A percentile compares a stretch with the other conserved stretches of the same genome.
Conservation (phyloP, 1,140 invertebrate genomes). For the Scylla paramamosain region DNA sequence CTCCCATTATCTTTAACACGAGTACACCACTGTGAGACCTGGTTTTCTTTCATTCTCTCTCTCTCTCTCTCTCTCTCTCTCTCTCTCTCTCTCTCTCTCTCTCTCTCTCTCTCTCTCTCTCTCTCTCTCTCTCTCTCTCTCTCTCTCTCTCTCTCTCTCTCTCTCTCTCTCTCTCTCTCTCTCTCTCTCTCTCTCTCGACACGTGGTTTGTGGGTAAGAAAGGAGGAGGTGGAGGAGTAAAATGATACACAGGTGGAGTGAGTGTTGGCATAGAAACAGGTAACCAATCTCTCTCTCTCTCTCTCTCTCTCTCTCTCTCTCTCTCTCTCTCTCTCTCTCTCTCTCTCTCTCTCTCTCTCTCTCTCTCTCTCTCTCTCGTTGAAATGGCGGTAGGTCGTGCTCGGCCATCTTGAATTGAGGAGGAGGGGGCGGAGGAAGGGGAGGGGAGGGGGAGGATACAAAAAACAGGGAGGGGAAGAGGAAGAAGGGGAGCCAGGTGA, state of each 20-base stretch:
- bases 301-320: constrained; percentile 30
- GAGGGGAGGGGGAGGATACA: not conserved
- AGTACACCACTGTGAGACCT: no score
- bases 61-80: no score
- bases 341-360: constrained; percentile 21
- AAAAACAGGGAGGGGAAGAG: not conserved
- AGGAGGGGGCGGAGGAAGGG: not conserved
- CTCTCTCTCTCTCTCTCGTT: not conserved
- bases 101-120: no score
- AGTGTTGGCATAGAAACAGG: not conserved
- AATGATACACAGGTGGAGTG: not conserved
- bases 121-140: no score
- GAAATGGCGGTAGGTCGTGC: not conserved
- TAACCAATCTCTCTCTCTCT: not conserved
- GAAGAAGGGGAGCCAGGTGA: not conserved
- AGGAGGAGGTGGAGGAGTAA: not conserved
- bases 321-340: constrained; percentile 42
- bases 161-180: no score
- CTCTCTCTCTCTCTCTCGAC: no score
- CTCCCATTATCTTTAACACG: no score
- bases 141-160: no score
- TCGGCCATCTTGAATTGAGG: not conserved
- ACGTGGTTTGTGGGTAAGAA: no score
- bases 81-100: no score
- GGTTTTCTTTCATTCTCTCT: no score